Conservation (phyloP, 1,140 invertebrate species). For the Eufriesea mexicana region DNA sequence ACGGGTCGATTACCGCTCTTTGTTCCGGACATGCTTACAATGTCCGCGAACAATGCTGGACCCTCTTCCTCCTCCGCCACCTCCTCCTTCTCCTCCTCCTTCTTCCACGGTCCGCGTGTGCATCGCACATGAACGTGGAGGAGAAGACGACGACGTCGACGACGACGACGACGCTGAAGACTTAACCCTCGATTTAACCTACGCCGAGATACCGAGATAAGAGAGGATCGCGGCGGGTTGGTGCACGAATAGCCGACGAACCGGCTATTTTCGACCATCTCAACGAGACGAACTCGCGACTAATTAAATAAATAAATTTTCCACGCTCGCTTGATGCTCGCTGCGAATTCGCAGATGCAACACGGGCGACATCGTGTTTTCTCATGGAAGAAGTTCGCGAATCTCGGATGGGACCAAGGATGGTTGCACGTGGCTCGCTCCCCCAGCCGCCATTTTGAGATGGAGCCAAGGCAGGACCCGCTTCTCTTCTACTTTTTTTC, state of each 20-base stretch:
- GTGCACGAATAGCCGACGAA: not conserved
- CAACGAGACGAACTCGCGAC: not conserved
- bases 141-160: conserved; percentile 30
- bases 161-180: conserved; percentile 40
- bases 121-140: conserved; percentile 53
- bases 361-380: not conserved
- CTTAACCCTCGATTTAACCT: conserved; percentile 66
- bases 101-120: conserved; percentile 26
- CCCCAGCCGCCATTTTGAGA: conserved; percentile 67
- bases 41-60: conserved; percentile 69
- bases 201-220: conserved; percentile 55
- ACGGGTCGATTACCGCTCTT: conserved; percentile 74
- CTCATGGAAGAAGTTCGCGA: not conserved
- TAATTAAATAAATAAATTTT: not conserved
- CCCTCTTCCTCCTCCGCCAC: conserved; percentile 60
- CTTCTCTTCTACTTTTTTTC: conserved; percentile 44
- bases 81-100: conserved; percentile 14
- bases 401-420: not conserved
- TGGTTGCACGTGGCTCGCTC: conserved; percentile 16
- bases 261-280: not conserved
- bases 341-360: not conserved
- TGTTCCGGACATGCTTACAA: conserved; percentile 70
- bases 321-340: too few relatives aligned
- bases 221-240: conserved; percentile 26
- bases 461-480: conserved; percentile 41